phyloP scores from a whole-genome alignment of 2,797 vertebrate genomes.

The Taenioides sp. region DNA sequence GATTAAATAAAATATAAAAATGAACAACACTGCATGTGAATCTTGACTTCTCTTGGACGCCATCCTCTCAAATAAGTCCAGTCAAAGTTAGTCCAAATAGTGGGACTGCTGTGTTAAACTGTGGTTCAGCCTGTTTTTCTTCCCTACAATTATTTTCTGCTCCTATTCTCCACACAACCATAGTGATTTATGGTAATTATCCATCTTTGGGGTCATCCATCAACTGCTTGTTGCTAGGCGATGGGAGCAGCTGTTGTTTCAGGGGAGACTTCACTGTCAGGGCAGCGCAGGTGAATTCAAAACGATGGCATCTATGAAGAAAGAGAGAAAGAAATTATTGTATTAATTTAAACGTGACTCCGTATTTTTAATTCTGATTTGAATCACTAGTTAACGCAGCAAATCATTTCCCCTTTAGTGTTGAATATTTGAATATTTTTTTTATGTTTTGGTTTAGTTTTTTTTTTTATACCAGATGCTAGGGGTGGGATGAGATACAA shows the following conservation, averaged over 20 bases:
- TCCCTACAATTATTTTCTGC: constrained; percentile 66
- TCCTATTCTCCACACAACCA: constrained; percentile 86
- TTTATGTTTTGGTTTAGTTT: not conserved
- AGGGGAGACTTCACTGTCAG: constrained; percentile 87
- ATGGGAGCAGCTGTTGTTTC: constrained; percentile 99
- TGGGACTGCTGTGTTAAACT: constrained; percentile 58
- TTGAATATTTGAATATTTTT: not conserved
- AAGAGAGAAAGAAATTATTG: constrained; percentile 29
- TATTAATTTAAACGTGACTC: not conserved
- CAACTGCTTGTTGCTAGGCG: constrained; percentile 99
- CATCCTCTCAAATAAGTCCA: constrained; percentile 12
- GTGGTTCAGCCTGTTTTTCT: constrained; percentile 83
- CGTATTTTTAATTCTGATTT: not conserved
- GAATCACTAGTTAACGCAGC: not conserved
- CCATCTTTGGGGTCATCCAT: constrained; percentile 99
- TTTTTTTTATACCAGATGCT: not conserved
- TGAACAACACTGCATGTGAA: not conserved
- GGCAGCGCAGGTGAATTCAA: constrained; percentile 77
- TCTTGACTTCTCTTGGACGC: not conserved
- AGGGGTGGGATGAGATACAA: too few relatives aligned
- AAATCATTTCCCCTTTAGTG: not conserved
- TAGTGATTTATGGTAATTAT: constrained; percentile 99
- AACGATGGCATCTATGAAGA: constrained; percentile 53
- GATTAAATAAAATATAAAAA: not conserved
- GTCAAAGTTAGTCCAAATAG: constrained; percentile 42